Conservation (phyloP, 2,797 vertebrate genomes). For the Schizopygopsis malacanthus region DNA sequence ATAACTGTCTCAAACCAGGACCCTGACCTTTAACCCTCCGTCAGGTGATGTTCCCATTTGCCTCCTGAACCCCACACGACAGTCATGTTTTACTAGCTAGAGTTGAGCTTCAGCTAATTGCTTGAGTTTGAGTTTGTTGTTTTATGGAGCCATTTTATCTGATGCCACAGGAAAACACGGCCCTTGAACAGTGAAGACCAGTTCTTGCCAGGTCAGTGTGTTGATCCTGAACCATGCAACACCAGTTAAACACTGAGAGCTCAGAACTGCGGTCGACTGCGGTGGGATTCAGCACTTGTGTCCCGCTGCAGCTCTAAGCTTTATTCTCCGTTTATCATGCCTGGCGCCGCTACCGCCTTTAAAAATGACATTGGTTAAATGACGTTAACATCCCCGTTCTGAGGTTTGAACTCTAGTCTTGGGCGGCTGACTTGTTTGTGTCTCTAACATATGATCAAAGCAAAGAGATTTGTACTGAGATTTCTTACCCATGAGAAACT, state of each 20-base stretch:
- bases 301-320: slow-evolving; percentile 42
- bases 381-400: slow-evolving; percentile 34
- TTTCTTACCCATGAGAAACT: slow-evolving; percentile 14
- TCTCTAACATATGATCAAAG: slow-evolving; percentile 29
- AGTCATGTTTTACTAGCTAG: not conserved
- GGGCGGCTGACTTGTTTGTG: slow-evolving; percentile 19
- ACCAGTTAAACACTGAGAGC: slow-evolving; percentile 59
- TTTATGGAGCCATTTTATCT: slow-evolving; percentile 38
- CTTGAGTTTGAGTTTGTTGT: slow-evolving; percentile 16
- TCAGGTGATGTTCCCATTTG: not conserved
- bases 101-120: not conserved
- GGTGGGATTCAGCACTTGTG: slow-evolving; percentile 40
- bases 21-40: not conserved
- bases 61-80: not conserved
- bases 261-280: slow-evolving; percentile 52
- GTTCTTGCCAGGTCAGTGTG: slow-evolving; percentile 55
- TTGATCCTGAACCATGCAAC: slow-evolving; percentile 54
- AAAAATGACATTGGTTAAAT: slow-evolving; percentile 49
- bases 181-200: slow-evolving; percentile 16
- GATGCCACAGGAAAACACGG: slow-evolving; percentile 21
- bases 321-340: slow-evolving; percentile 44
- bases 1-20: not conserved
- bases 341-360: slow-evolving; percentile 56
- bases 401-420: slow-evolving; percentile 39
- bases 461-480: slow-evolving; percentile 33